phyloP scores from a whole-genome alignment of 2,797 vertebrate genomes.

The Chloroceryle amazona region DNA sequence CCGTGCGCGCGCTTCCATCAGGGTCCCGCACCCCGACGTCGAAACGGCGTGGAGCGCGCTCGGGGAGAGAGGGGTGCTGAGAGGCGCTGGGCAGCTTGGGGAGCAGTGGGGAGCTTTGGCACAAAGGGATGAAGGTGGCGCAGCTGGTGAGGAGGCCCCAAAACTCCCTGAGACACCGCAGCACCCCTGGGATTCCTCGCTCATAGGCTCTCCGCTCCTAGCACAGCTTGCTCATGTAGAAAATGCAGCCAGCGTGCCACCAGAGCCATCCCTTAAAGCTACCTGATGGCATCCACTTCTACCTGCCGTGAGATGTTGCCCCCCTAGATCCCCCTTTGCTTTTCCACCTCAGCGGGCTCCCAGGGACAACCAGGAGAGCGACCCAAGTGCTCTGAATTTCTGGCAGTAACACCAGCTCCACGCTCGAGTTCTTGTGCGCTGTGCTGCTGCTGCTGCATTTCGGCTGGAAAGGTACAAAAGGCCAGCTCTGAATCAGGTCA shows the following conservation, averaged over 20 bases:
- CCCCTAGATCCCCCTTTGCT: rapidly evolving
- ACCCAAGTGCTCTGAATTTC: rapidly evolving
- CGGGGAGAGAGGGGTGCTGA: too few species aligned
- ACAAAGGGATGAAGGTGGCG: background rate
- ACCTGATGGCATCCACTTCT: background rate
- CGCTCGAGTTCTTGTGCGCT: rapidly evolving
- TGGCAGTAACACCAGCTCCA: background rate
- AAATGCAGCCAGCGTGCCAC: rapidly evolving
- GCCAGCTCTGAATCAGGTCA: background rate
- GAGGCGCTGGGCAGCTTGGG: background rate
- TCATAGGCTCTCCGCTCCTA: rapidly evolving
- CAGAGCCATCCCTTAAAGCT: background rate
- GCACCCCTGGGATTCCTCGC: rapidly evolving
- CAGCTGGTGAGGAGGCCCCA: too few species aligned
- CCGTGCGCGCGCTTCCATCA: too few species aligned
- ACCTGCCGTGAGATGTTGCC: rapidly evolving
- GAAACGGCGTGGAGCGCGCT: too few species aligned
- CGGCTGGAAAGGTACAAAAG: background rate
- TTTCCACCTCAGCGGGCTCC: too few species aligned
- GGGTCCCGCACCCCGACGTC: too few species aligned
- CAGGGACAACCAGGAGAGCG: rapidly evolving
- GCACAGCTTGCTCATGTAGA: rapidly evolving
- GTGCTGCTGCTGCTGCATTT: background rate
- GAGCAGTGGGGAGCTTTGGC: background rate
- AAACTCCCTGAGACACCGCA: too few species aligned